Percentiles rank a stretch among this genome's conserved stretches.
phyloP scores from a whole-genome alignment of 2,888 invertebrate species.

The Cistogaster globosa region DNA sequence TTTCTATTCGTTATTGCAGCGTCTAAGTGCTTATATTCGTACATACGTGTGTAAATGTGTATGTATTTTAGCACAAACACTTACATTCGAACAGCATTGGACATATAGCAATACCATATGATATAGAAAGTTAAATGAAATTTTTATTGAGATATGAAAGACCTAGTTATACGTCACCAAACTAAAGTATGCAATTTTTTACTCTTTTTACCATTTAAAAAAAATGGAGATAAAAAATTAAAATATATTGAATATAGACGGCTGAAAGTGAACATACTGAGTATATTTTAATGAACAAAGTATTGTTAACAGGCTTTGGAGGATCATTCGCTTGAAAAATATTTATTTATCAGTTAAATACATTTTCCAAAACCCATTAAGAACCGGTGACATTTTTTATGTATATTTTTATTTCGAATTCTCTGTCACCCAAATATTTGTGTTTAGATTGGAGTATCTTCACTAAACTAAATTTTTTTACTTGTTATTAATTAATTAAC shows the following conservation, averaged over 20 bases:
- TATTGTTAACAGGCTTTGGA: too few species aligned
- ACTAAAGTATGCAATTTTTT: conserved; percentile 19
- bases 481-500: too few species aligned
- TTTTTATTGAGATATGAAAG: conserved; percentile 46
- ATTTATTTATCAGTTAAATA: too few species aligned
- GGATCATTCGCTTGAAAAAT: too few species aligned
- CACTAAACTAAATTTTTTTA: too few species aligned
- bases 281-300: background rate
- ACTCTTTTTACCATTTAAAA: conserved; percentile 12
- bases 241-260: background rate
- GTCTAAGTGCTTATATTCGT: conserved; percentile 19
- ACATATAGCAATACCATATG: conserved; percentile 42
- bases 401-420: too few species aligned
- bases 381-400: too few species aligned
- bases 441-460: too few species aligned
- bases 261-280: background rate
- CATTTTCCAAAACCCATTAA: too few species aligned
- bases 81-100: conserved; percentile 36
- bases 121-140: conserved; percentile 52
- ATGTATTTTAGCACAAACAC: background rate
- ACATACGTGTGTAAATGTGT: background rate
- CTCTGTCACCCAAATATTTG: too few species aligned
- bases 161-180: conserved; percentile 49
- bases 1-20: conserved; percentile 43
- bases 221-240: conserved; percentile 24